Percentiles rank a stretch among this genome's conserved stretches.
Evolutionary conservation across 2,797 vertebrate species (phyloP).

Genomic region (Manis crassicaudata): DNA sequence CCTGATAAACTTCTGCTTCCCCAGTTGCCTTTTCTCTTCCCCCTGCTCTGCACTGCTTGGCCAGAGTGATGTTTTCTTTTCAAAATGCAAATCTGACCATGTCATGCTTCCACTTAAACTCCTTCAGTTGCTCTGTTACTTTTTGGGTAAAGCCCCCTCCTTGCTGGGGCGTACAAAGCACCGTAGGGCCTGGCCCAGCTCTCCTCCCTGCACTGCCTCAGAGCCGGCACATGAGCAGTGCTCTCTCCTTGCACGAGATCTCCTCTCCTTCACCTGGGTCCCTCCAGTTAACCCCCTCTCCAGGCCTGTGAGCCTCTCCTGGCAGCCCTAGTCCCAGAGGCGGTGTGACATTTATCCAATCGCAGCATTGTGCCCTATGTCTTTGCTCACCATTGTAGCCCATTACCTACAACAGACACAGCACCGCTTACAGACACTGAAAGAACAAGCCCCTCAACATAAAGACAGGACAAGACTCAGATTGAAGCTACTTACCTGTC

Average conservation of each 20-base stretch:
- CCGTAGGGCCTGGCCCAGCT: not conserved
- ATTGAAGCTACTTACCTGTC: slow-evolving; percentile 43
- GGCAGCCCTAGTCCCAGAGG: not conserved
- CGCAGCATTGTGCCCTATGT: not conserved
- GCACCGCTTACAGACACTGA: not conserved
- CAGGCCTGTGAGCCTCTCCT: not conserved
- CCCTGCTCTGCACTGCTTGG: not conserved
- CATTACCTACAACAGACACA: not conserved
- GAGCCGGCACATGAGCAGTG: not conserved
- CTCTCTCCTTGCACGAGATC: not conserved
- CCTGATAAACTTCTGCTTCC: not conserved
- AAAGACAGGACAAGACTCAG: not conserved
- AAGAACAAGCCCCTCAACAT: not conserved
- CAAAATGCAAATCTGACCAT: not conserved
- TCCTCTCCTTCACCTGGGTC: not conserved
- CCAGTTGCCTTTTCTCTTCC: not conserved
- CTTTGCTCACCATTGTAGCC: not conserved
- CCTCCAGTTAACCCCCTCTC: not conserved
- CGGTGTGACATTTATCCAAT: not conserved
- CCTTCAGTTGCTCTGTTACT: not conserved
- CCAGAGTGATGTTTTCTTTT: not conserved
- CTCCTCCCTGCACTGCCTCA: not conserved
- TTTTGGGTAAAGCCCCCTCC: not conserved
- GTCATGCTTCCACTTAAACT: not conserved
- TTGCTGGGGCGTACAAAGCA: not conserved